These are phyloP conservation scores for Petrocephalus microphthalmus DNA, from an alignment of 2,113 vertebrate genomes.

Conservation along the genomic window DNA sequence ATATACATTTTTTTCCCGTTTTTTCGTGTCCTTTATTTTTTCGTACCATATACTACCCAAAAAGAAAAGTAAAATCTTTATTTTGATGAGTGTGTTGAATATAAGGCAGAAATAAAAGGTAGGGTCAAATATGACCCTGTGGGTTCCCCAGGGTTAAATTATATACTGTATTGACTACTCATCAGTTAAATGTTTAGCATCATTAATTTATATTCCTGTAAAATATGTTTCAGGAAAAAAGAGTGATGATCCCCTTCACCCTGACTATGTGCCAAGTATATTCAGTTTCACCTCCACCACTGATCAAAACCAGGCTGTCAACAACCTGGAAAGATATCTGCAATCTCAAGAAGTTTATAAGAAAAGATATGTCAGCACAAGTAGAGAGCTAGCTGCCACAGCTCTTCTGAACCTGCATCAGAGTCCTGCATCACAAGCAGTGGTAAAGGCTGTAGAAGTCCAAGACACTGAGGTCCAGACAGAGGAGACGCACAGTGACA, in stretches of 20 bases:
- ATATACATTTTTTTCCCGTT: no score
- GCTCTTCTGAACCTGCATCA: slow-evolving; percentile 14
- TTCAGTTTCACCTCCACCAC: slow-evolving; percentile 30
- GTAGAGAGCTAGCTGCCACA: slow-evolving; percentile 17
- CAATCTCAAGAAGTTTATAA: slow-evolving; percentile 21
- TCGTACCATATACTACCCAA: no score
- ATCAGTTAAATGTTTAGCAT: neutral
- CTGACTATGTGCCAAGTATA: slow-evolving; percentile 30
- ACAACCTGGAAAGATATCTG: slow-evolving; percentile 24
- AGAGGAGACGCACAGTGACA: slow-evolving; percentile 23
- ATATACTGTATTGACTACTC: neutral
- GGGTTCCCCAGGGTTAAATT: no score
- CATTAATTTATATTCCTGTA: neutral
- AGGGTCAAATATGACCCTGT: no score
- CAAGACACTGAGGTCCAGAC: slow-evolving; percentile 26
- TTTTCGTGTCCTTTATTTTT: no score
- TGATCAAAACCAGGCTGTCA: slow-evolving; percentile 19
- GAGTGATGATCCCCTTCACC: slow-evolving; percentile 30
- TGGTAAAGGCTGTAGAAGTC: neutral
- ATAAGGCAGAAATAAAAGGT: no score
- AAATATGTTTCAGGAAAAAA: slow-evolving; percentile 28
- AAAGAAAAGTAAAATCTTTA: no score
- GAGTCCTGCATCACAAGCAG: slow-evolving; percentile 16
- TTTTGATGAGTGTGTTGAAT: no score
- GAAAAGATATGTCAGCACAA: slow-evolving; percentile 21